These are phyloP conservation scores for Exocentrus adspersus DNA, from an alignment of 2,888 invertebrate species.

Conservation along the genomic window DNA sequence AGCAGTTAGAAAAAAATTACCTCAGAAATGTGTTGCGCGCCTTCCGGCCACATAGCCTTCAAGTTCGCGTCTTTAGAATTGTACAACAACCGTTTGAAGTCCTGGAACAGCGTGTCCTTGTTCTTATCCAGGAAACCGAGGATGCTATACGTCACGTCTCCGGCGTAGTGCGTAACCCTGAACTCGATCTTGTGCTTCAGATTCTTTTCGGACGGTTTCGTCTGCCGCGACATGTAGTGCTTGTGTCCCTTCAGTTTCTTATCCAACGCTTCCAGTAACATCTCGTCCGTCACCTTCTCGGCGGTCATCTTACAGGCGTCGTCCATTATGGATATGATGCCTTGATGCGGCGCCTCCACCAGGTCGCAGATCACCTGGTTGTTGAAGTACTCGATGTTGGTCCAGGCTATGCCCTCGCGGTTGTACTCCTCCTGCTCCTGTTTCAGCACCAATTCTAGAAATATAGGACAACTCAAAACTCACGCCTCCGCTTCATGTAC, in stretches of 20 bases:
- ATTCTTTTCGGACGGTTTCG: conserved; percentile 84
- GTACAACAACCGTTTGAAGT: conserved; percentile 92
- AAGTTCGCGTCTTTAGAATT: conserved; percentile 83
- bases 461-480: no score
- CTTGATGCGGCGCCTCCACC: conserved; percentile 93
- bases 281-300: conserved; percentile 86
- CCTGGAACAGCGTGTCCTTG: conserved; percentile 95
- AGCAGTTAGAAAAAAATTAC: conserved; percentile 67
- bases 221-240: conserved; percentile 89
- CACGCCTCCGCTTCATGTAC: no score
- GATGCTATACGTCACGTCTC: conserved; percentile 92
- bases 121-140: conserved; percentile 97
- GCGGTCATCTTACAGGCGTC: conserved; percentile 94
- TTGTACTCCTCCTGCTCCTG: conserved; percentile 98
- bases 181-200: conserved; percentile 72
- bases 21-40: conserved; percentile 87
- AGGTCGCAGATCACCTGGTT: conserved; percentile 96
- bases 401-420: conserved; percentile 95
- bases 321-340: conserved; percentile 91
- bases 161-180: conserved; percentile 93
- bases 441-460: conserved; percentile 90
- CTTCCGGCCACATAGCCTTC: conserved; percentile 96
- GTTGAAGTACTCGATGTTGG: conserved; percentile 95
- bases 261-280: conserved; percentile 93
- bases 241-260: conserved; percentile 84